Base-by-base conservation (phyloP, 2,113 vertebrate genomes). In the Rhinogobius similis region DNA sequence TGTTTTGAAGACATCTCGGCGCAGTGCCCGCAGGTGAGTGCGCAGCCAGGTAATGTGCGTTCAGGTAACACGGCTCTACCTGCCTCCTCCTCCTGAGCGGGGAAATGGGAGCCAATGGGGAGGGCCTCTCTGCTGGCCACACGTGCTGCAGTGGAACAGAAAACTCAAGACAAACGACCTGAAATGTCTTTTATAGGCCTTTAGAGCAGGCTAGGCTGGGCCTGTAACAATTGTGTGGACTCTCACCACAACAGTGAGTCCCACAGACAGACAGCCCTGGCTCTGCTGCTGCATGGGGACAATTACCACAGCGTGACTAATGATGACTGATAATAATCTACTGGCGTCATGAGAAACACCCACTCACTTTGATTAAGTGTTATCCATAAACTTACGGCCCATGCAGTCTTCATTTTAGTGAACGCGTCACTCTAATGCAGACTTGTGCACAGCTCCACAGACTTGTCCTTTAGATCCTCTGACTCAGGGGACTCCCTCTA, bases 21-120 rank as follows among this genome's bases (percentile, higher is more conserved):
- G 69, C 84, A 68, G 83, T 81, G 79, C 83, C 71, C 63, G 86
- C 83, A 75, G 68, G 73, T 70, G 63, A 73, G 78, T 79, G 69
- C 82, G 62, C 89, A 85, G 86, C 77, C 88, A 91, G 90, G 90
- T 93, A 89, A 73, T 78, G 83, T 87, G 74, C 86, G 74, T 70
- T 41, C 92, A 94, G 92, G 93, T 93, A 91, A 90, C 83, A 89
- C 88, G 87, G 81, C 61, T 58, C 81, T 84, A 26, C 76, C 79
- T 90, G 87, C 90, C 85, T 87, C 80, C 85, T 86, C 86, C 89
- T 88, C 83, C 86, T 82, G 70, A 65, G 84, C 65, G 41, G 77
- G 85, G 76, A 77, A 85, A 75, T 78, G 75, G 10, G 79, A 75
- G 80, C 65, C 66, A 75, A 85, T 84, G 90, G 91, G 91, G 86